Percentiles rank a stretch among this genome's conserved stretches.
phyloP scores from a whole-genome alignment of 1,140 invertebrate genomes.

The Cydia amplana region DNA sequence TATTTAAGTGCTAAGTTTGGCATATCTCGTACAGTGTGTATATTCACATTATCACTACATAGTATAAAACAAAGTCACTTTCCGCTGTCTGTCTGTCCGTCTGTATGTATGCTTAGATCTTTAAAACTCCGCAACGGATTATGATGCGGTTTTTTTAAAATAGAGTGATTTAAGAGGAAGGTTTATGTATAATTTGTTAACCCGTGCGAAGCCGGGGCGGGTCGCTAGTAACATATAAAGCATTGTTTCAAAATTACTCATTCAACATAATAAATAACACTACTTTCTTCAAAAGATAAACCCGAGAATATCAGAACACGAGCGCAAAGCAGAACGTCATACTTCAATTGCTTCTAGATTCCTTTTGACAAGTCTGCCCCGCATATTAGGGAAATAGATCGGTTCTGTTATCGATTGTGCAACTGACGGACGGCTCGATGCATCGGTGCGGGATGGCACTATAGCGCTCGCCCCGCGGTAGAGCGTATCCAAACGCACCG shows the following conservation, averaged over 20 bases:
- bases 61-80: too few species aligned
- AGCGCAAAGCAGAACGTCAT: neutral
- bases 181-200: too few species aligned
- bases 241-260: too few species aligned
- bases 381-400: conserved; percentile 30
- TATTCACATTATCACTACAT: too few species aligned
- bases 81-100: too few species aligned
- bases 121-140: too few species aligned
- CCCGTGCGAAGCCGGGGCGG: too few species aligned
- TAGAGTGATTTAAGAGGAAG: too few species aligned
- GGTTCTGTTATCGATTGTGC: conserved; percentile 27
- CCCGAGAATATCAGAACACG: neutral
- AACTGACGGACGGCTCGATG: conserved; percentile 26
- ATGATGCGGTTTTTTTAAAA: too few species aligned
- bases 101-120: too few species aligned
- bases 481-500: conserved; percentile 20
- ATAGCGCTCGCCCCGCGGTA: conserved; percentile 17
- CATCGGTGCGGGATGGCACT: conserved; percentile 11
- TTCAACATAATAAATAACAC: neutral
- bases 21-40: too few species aligned
- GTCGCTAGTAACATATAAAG: too few species aligned
- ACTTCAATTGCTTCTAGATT: neutral
- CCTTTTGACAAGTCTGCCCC: conserved; percentile 22
- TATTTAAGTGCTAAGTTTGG: neutral
- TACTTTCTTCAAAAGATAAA: neutral